phyloP scores from a whole-genome alignment of 2,888 invertebrate genomes.

The Crocallis elinguaria region DNA sequence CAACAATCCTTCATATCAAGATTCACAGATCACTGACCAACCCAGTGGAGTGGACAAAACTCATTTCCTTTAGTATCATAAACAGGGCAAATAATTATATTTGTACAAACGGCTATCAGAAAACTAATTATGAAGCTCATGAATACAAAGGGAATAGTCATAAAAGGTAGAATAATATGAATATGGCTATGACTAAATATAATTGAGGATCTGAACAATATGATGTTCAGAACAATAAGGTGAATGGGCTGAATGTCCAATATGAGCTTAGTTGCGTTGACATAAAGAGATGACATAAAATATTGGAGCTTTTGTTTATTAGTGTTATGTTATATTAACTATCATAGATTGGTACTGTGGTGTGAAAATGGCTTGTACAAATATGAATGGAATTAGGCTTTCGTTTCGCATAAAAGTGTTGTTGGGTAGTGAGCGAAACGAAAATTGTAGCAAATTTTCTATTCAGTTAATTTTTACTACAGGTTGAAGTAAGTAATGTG shows the following conservation, averaged over 20 bases:
- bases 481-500: too few species aligned
- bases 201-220: background rate
- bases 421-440: too few species aligned
- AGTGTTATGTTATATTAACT: too few species aligned
- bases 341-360: too few species aligned
- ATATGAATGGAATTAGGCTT: too few species aligned
- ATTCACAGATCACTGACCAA: constrained; percentile 19
- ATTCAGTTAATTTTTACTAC: too few species aligned
- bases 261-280: too few species aligned
- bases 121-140: constrained; percentile 5
- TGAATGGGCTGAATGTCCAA: background rate
- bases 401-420: too few species aligned
- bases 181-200: background rate
- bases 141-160: constrained; percentile 3
- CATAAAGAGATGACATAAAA: too few species aligned
- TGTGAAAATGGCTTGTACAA: too few species aligned
- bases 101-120: constrained; percentile 1
- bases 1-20: constrained; percentile 7
- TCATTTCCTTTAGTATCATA: constrained; percentile 20
- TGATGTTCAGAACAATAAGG: background rate
- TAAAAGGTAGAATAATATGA: background rate
- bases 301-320: too few species aligned
- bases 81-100: constrained; percentile 1
- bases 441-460: too few species aligned
- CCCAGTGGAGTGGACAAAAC: constrained; percentile 9